These are phyloP conservation scores for Felis catus DNA, from an alignment of 2,113 vertebrate genomes.

Conservation along the genomic window DNA sequence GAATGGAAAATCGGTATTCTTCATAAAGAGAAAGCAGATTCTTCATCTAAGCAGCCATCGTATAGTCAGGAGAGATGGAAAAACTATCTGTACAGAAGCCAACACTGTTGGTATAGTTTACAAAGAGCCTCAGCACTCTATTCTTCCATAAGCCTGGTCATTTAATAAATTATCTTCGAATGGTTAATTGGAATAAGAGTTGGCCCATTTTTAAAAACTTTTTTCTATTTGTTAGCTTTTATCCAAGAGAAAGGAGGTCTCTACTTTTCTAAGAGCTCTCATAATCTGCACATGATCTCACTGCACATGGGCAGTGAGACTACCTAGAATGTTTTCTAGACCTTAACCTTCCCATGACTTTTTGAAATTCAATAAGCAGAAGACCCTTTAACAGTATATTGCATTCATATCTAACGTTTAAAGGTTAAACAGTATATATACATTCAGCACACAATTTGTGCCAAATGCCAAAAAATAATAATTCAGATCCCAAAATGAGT, in stretches of 20 bases:
- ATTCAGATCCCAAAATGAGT: constrained; percentile 27
- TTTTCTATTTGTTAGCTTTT: not conserved
- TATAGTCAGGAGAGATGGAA: not conserved
- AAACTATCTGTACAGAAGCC: not conserved
- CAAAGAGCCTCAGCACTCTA: not conserved
- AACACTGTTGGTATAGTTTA: not conserved
- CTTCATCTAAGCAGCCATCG: not conserved
- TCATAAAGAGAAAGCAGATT: not conserved
- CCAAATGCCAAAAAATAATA: constrained; percentile 49
- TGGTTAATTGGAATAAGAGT: not conserved
- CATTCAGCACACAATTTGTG: constrained; percentile 31
- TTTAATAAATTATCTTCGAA: not conserved
- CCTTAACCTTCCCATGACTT: not conserved
- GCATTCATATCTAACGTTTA: constrained; percentile 32
- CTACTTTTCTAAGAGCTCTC: not conserved
- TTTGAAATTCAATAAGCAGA: constrained; percentile 44
- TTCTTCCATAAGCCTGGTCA: not conserved
- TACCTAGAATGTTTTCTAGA: not conserved
- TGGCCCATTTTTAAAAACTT: not conserved
- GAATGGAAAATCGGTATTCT: not conserved
- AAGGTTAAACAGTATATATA: constrained; percentile 47
- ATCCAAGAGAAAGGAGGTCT: not conserved
- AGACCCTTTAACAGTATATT: constrained; percentile 17
- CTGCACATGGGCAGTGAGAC: not conserved
- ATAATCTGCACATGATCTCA: not conserved